phyloP scores from a whole-genome alignment of 2,888 invertebrate genomes.

The Rambutsinella grinnellia region DNA sequence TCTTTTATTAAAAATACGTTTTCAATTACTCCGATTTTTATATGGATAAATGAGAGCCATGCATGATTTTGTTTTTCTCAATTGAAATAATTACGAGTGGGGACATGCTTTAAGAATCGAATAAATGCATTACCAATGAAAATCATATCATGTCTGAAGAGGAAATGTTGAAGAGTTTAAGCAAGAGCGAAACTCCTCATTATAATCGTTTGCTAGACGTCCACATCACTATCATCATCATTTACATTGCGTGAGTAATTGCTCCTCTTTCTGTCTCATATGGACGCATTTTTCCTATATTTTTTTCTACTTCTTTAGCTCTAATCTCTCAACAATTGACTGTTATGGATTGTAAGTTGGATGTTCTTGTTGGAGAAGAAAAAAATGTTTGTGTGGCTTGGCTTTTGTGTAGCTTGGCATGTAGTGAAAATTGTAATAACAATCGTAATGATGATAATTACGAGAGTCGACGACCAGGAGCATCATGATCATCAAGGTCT shows the following conservation, averaged over 20 bases:
- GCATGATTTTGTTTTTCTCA: not conserved
- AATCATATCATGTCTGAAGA: not conserved
- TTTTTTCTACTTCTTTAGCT: constrained; percentile 15
- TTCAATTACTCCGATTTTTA: not conserved
- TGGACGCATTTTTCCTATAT: not conserved
- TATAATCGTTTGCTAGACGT: constrained; percentile 4
- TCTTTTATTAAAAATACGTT: too few relatives aligned
- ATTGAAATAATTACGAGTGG: not conserved
- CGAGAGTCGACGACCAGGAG: not conserved
- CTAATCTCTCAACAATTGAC: constrained; percentile 3
- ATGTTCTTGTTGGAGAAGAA: not conserved
- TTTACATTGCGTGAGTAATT: constrained; percentile 48
- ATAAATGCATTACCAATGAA: too few relatives aligned
- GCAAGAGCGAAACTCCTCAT: constrained; percentile 22
- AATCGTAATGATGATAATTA: constrained; percentile 9
- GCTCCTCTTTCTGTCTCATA: constrained; percentile 12
- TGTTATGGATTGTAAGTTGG: constrained; percentile 5
- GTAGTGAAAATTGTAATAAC: not conserved
- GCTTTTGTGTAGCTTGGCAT: not conserved
- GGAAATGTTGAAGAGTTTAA: not conserved
- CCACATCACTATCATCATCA: constrained; percentile 7
- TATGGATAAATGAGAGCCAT: not conserved
- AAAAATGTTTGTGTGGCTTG: constrained; percentile 4
- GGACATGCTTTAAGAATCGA: too few relatives aligned
- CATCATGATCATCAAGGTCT: too few relatives aligned